A percentile compares a stretch with the other conserved stretches of the same genome.
These are phyloP conservation scores for Colossoma macropomum DNA, from an alignment of 2,113 vertebrate species.

Conservation along the genomic window DNA sequence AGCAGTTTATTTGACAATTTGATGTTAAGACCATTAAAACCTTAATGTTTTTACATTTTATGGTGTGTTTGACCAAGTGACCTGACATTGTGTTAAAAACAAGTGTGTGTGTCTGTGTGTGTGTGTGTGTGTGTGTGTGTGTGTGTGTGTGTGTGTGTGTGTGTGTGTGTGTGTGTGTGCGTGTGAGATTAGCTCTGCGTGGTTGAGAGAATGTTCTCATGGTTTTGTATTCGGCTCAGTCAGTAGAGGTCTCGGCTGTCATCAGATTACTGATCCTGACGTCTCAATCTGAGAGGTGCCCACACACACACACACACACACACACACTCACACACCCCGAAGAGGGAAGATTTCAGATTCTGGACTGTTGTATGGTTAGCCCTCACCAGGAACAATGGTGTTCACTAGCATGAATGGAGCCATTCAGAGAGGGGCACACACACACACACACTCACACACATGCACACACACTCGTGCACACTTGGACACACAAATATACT, in stretches of 20 bases:
- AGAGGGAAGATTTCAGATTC: slow-evolving; percentile 37
- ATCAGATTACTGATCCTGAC: slow-evolving; percentile 44
- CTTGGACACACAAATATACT: background rate
- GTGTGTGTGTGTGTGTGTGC: slow-evolving; percentile 4
- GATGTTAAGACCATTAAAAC: too few relatives aligned
- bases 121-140: background rate
- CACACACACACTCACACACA: slow-evolving; percentile 41
- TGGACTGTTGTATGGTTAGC: slow-evolving; percentile 27
- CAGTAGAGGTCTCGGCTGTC: slow-evolving; percentile 21
- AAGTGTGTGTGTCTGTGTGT: background rate
- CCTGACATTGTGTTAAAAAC: too few relatives aligned
- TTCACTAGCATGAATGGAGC: slow-evolving; percentile 44
- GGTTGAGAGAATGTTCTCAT: slow-evolving; percentile 42
- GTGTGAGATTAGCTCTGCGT: background rate
- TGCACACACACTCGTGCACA: slow-evolving; percentile 1
- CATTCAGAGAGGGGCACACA: slow-evolving; percentile 46
- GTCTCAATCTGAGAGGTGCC: slow-evolving; percentile 22
- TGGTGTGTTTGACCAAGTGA: too few relatives aligned
- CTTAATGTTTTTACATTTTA: too few relatives aligned
- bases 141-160: slow-evolving; percentile 13
- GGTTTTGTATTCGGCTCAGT: slow-evolving; percentile 23
- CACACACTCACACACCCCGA: slow-evolving; percentile 3
- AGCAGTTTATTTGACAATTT: too few relatives aligned
- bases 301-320: slow-evolving; percentile 28
- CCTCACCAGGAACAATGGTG: slow-evolving; percentile 44